These are phyloP conservation scores for Zosterops lateralis DNA, from an alignment of 2,113 vertebrate species.

Conservation along the genomic window DNA sequence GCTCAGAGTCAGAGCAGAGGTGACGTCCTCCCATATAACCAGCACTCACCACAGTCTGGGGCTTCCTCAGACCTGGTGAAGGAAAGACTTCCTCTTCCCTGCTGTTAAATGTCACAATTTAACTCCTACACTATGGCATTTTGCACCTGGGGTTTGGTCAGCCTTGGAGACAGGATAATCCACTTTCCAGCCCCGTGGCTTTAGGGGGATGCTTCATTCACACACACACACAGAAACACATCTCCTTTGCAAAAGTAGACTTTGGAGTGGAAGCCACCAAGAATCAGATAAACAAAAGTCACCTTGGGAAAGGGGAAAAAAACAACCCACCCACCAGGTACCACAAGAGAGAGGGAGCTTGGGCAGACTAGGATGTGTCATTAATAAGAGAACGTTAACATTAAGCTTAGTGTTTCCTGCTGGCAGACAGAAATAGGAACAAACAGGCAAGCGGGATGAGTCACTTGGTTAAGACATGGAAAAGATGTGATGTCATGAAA, in stretches of 20 bases:
- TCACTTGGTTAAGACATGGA: slow-evolving; percentile 56
- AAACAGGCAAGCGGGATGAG: slow-evolving; percentile 56
- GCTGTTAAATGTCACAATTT: accelerated
- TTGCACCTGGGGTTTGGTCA: neutral
- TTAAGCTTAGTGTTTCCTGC: slow-evolving; percentile 22
- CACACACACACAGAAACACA: neutral
- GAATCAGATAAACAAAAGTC: neutral
- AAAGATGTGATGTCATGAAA: slow-evolving; percentile 57
- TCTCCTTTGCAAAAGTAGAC: neutral
- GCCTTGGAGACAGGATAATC: neutral
- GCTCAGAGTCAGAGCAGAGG: neutral
- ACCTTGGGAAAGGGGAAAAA: neutral
- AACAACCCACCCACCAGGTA: neutral
- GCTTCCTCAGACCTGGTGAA: neutral
- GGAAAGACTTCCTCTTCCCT: neutral
- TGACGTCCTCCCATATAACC: accelerated
- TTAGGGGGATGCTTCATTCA: neutral
- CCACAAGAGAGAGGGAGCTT: neutral
- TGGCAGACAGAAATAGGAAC: slow-evolving; percentile 58
- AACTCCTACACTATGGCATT: neutral
- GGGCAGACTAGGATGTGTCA: neutral
- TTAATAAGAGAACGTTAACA: slow-evolving; percentile 14
- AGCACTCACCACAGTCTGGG: neutral
- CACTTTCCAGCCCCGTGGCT: accelerated
- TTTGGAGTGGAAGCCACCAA: neutral